Conservation (phyloP, 2,797 vertebrate species). For the Sternarchorhynchus goeldii region DNA sequence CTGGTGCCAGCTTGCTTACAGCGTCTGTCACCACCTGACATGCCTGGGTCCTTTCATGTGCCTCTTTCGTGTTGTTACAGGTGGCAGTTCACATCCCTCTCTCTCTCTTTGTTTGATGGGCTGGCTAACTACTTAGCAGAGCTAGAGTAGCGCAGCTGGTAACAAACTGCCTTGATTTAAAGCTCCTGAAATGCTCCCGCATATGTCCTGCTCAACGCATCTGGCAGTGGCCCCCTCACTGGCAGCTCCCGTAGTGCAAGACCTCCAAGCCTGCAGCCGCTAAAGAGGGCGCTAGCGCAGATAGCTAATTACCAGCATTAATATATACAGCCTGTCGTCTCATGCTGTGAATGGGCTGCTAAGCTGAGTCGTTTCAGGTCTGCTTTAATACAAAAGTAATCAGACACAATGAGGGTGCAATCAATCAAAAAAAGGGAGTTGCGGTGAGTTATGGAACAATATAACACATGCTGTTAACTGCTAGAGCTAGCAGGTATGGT, state of each 20-base stretch:
- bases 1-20: constrained; percentile 16
- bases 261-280: constrained; percentile 41
- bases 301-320: constrained; percentile 49
- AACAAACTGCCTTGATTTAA: constrained; percentile 52
- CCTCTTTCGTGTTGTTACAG: constrained; percentile 52
- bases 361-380: constrained; percentile 39
- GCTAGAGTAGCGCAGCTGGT: constrained; percentile 49
- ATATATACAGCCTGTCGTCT: constrained; percentile 54
- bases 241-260: constrained; percentile 43
- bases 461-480: constrained; percentile 10
- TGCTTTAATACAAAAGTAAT: constrained; percentile 52
- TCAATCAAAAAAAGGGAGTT: constrained; percentile 43
- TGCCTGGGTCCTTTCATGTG: constrained; percentile 42
- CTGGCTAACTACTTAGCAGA: constrained; percentile 35
- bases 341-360: constrained; percentile 37
- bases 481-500: constrained; percentile 28
- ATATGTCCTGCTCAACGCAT: constrained; percentile 52
- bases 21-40: constrained; percentile 16
- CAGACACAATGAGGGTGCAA: constrained; percentile 51
- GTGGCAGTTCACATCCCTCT: constrained; percentile 48
- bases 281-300: constrained; percentile 47
- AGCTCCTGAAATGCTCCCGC: constrained; percentile 47
- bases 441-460: constrained; percentile 34
- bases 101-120: constrained; percentile 14
- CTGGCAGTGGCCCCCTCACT: constrained; percentile 42